A percentile compares a stretch with the other conserved stretches of the same genome.
Conservation (phyloP, 1,140 invertebrate species). For the Rhagoletis zephyria region DNA sequence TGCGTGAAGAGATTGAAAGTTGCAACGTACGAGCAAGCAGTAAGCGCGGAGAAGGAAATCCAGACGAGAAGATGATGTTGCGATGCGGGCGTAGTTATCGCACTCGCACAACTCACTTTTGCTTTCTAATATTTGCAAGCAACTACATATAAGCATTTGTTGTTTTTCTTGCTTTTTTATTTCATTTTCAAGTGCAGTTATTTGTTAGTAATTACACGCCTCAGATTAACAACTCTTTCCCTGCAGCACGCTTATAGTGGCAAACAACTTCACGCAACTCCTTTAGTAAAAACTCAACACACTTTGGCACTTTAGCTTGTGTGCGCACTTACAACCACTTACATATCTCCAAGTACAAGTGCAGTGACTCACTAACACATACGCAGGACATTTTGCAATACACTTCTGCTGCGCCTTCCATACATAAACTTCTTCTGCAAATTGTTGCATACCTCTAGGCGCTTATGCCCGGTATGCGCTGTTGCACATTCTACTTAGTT, state of each 20-base stretch:
- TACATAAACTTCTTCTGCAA: background rate
- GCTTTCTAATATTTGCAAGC: background rate
- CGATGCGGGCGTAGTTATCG: background rate
- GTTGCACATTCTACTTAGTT: background rate
- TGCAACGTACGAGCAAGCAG: constrained; percentile 33
- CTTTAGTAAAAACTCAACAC: background rate
- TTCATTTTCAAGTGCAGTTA: background rate
- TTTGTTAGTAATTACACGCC: constrained; percentile 44
- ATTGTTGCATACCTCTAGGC: constrained; percentile 39
- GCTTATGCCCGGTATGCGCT: background rate
- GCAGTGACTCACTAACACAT: background rate
- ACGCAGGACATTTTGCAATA: constrained; percentile 6
- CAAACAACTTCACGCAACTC: background rate
- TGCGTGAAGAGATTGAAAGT: background rate
- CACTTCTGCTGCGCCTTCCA: constrained; percentile 1
- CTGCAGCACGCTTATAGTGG: background rate
- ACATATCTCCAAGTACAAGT: constrained; percentile 46
- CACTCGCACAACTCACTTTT: background rate
- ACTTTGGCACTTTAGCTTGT: constrained; percentile 32
- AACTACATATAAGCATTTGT: background rate
- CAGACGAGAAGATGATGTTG: background rate
- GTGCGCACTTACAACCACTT: constrained; percentile 33
- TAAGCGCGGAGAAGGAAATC: background rate
- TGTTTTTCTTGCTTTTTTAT: background rate
- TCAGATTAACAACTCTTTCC: constrained; percentile 29